Conservation (phyloP, 2,113 vertebrate genomes). For the Motacilla tschutschensis region DNA sequence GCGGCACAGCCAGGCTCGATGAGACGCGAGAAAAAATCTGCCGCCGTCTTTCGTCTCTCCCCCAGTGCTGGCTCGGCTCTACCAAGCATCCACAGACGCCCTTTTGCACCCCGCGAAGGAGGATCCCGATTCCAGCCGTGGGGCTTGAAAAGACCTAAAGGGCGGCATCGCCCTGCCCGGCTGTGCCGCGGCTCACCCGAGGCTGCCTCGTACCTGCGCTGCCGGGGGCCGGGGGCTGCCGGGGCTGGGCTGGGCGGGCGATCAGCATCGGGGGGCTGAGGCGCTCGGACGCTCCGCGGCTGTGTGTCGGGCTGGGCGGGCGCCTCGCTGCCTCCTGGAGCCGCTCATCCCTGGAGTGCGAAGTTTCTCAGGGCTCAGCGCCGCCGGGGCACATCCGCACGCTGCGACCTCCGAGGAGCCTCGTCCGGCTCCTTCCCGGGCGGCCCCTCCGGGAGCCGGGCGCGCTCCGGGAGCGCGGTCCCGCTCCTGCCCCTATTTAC, state of each 20-base stretch:
- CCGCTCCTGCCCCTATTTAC: conserved; percentile 50
- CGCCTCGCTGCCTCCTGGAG: not conserved
- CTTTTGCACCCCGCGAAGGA: not conserved
- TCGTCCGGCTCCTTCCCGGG: not conserved
- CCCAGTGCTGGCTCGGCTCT: not conserved
- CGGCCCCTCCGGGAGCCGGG: not conserved
- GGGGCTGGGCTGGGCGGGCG: not conserved
- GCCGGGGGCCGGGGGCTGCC: not conserved
- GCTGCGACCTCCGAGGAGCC: not conserved
- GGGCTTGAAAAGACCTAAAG: not conserved
- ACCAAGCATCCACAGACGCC: not conserved
- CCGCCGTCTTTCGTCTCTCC: not conserved
- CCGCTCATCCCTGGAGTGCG: not conserved
- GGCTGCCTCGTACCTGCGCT: not conserved
- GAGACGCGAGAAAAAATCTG: not conserved
- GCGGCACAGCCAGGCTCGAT: not conserved
- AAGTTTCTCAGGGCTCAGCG: not conserved
- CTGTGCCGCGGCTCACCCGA: not conserved
- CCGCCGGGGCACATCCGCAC: not conserved
- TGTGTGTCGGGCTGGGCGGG: not conserved
- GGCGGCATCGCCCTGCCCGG: not conserved
- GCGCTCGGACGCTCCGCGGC: not conserved
- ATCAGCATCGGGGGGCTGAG: not conserved
- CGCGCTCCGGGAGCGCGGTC: not conserved
- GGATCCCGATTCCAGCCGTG: not conserved